phyloP scores from a whole-genome alignment of 2,113 vertebrate genomes.

The Peromyscus maniculatus region DNA sequence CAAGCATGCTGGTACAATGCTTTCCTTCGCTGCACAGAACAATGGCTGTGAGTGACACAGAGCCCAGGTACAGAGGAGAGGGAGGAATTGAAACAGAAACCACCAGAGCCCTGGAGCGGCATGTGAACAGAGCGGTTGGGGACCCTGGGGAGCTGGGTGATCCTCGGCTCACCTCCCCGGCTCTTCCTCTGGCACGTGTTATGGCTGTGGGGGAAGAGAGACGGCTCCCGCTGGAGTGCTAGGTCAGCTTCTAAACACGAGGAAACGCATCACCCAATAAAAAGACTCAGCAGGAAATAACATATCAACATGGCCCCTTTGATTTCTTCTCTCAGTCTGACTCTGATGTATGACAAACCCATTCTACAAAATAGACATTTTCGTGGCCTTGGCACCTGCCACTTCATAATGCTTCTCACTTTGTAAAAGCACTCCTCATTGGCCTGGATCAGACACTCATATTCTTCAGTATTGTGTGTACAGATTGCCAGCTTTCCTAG shows the following conservation, averaged over 20 bases:
- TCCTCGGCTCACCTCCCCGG: conserved; percentile 77
- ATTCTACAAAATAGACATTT: background rate
- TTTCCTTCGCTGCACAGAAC: background rate
- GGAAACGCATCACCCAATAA: conserved; percentile 70
- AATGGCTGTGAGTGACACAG: background rate
- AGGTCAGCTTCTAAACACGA: conserved; percentile 75
- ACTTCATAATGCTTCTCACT: background rate
- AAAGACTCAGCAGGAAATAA: conserved; percentile 28
- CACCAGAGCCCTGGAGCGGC: conserved; percentile 11
- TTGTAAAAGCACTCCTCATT: too few relatives aligned
- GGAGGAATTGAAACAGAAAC: background rate
- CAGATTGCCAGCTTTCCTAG: background rate
- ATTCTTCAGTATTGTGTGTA: fast-evolving
- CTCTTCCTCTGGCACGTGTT: conserved; percentile 73
- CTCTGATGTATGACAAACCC: background rate
- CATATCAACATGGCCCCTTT: background rate
- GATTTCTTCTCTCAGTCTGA: background rate
- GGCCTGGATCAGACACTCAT: background rate
- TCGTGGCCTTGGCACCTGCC: background rate
- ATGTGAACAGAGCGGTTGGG: background rate
- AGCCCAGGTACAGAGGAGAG: background rate
- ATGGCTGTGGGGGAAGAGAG: conserved; percentile 62
- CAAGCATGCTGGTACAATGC: background rate
- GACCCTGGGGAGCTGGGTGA: conserved; percentile 10
- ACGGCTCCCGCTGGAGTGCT: conserved; percentile 42